These are phyloP conservation scores for Chanos chanos DNA, from an alignment of 2,797 vertebrate genomes.

Conservation along the genomic window DNA sequence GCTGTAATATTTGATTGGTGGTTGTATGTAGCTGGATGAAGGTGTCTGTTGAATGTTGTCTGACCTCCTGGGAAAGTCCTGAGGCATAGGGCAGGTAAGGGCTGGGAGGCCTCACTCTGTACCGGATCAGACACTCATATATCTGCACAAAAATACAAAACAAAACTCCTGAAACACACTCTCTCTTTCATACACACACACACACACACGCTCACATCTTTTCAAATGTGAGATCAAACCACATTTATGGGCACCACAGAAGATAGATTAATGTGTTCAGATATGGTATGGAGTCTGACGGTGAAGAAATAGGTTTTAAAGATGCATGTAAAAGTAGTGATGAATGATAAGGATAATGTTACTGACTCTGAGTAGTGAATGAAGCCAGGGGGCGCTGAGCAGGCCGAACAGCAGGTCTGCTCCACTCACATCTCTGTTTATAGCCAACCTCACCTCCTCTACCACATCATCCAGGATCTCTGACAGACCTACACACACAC, in stretches of 20 bases:
- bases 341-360: neutral
- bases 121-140: conserved; percentile 82
- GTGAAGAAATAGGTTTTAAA: no score
- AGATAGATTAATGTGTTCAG: no score
- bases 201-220: no score
- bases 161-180: no score
- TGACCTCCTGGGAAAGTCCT: conserved; percentile 76
- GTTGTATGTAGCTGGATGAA: neutral
- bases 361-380: conserved; percentile 81
- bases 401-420: conserved; percentile 78
- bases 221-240: no score
- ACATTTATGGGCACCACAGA: no score
- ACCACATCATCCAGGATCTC: conserved; percentile 75
- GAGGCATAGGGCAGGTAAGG: conserved; percentile 70
- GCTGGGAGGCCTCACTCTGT: conserved; percentile 63
- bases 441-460: conserved; percentile 75
- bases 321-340: no score
- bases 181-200: no score
- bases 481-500: conserved; percentile 66
- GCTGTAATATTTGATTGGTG: no score
- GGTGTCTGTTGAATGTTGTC: conserved; percentile 8
- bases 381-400: conserved; percentile 83
- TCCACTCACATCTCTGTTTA: conserved; percentile 71
- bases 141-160: conserved; percentile 63
- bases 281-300: no score